A percentile compares a stretch with the other conserved stretches of the same genome.
Evolutionary conservation across 1,140 invertebrate genomes (phyloP).

Genomic region (Zaprionus davidi): DNA sequence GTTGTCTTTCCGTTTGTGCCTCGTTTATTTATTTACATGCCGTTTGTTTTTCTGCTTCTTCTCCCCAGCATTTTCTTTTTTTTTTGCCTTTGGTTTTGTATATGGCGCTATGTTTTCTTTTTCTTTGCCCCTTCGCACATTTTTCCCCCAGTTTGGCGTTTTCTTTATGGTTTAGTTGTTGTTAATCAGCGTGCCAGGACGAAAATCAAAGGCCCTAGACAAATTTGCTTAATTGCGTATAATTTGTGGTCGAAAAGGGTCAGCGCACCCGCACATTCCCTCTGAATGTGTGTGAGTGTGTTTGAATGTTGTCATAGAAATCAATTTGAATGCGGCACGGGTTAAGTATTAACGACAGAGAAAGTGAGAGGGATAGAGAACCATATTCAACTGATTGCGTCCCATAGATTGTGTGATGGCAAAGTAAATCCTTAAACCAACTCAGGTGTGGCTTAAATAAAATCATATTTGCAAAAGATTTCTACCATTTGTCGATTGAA

Average conservation of each 20-base stretch:
- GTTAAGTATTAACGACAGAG: neutral
- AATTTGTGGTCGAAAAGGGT: conserved; percentile 72
- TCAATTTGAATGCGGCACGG: conserved; percentile 31
- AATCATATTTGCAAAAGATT: conserved; percentile 54
- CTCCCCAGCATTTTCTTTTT: neutral
- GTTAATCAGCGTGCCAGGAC: conserved; percentile 66
- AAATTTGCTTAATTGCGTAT: conserved; percentile 82
- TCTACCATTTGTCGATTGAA: conserved; percentile 33
- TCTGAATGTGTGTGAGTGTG: neutral
- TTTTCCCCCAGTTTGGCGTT: conserved; percentile 11
- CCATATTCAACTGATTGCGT: conserved; percentile 1
- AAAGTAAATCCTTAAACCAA: conserved; percentile 39
- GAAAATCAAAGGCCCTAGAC: conserved; percentile 56
- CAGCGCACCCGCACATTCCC: conserved; percentile 23
- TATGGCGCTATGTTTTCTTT: conserved; percentile 43
- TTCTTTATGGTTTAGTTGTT: conserved; percentile 64
- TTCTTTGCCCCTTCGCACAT: conserved; percentile 19
- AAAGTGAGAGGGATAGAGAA: neutral
- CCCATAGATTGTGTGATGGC: neutral
- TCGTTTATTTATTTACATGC: conserved; percentile 74
- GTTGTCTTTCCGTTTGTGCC: conserved; percentile 73
- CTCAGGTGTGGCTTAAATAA: conserved; percentile 56
- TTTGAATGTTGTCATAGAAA: conserved; percentile 53
- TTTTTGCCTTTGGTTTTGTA: neutral
- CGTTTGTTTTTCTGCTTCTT: conserved; percentile 45